These are phyloP conservation scores for Capricornis sumatraensis DNA, from an alignment of 2,113 vertebrate species.

Conservation along the genomic window DNA sequence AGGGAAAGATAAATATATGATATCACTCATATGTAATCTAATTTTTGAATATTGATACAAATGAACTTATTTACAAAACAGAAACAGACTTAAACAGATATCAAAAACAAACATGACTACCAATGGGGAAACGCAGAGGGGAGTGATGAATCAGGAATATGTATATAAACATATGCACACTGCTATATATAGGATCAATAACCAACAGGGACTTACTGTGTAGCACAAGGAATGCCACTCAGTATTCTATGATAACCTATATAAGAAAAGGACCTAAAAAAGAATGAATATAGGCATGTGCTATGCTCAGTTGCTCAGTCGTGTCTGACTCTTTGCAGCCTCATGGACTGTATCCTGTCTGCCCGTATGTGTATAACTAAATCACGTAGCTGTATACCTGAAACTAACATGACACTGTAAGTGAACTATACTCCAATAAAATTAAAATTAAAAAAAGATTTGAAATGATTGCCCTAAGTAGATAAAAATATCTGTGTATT, in stretches of 20 bases:
- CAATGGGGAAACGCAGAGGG: background rate
- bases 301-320: background rate
- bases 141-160: background rate
- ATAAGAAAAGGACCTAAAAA: background rate
- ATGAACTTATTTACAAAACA: background rate
- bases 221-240: background rate
- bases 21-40: background rate
- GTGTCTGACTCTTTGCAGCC: background rate
- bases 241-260: background rate
- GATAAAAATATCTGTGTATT: background rate
- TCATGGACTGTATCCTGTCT: background rate
- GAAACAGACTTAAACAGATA: background rate
- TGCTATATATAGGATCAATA: background rate
- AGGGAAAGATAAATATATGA: background rate
- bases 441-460: background rate
- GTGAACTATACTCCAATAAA: background rate
- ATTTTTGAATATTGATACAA: background rate
- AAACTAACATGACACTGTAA: background rate
- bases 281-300: background rate
- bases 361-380: background rate
- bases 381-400: background rate
- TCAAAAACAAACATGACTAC: background rate
- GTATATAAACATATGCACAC: background rate
- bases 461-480: background rate
- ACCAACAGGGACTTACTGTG: background rate